Percentiles rank a stretch among this genome's conserved stretches.
These are phyloP conservation scores for Tetramorium simillimum DNA, from an alignment of 1,140 invertebrate species.

Conservation along the genomic window DNA sequence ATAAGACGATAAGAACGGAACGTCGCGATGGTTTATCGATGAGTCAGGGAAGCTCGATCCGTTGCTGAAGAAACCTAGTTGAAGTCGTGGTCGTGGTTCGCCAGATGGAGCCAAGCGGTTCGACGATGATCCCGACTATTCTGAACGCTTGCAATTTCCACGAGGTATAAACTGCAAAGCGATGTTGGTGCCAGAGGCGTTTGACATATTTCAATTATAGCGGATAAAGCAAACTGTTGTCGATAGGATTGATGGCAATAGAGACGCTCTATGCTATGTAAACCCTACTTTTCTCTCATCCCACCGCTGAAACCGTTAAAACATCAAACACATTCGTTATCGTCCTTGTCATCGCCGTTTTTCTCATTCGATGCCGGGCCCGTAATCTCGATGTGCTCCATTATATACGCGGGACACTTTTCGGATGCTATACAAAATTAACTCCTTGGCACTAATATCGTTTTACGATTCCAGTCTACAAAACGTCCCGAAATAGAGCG, in stretches of 20 bases:
- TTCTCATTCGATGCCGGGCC: background rate
- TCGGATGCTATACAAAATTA: conserved; percentile 31
- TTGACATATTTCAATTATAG: background rate
- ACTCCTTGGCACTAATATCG: conserved; percentile 49
- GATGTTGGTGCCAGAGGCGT: background rate
- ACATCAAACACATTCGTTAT: background rate
- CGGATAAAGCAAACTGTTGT: background rate
- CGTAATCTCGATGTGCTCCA: background rate
- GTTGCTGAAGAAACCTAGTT: conserved; percentile 12
- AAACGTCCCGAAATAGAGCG: conserved; percentile 67
- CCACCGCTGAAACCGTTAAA: background rate
- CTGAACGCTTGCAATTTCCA: background rate
- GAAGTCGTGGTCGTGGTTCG: background rate
- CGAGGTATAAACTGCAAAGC: background rate
- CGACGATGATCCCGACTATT: background rate
- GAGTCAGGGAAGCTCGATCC: background rate
- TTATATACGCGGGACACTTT: too few relatives aligned
- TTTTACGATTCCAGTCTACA: conserved; percentile 58
- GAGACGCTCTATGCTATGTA: background rate
- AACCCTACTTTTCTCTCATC: background rate
- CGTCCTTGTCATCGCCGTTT: background rate
- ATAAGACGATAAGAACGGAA: background rate
- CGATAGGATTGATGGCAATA: background rate
- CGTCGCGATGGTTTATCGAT: conserved; percentile 28
- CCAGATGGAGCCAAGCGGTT: conserved; percentile 43